Conservation (phyloP, 92 coral and sea anemone species). For the Porites cylindrica region DNA sequence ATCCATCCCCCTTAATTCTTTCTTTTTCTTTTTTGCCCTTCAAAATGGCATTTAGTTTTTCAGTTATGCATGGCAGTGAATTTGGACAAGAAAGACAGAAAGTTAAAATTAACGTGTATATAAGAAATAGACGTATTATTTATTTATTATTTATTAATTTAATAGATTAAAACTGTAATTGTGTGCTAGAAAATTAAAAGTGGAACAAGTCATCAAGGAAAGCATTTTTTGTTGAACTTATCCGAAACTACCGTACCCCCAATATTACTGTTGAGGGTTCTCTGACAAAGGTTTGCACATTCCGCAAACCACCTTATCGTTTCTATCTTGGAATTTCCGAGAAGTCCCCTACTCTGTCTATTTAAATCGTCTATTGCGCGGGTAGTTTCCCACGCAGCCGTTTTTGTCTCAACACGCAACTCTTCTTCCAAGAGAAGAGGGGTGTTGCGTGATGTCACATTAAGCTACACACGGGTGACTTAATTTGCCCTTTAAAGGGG, state of each 20-base stretch:
- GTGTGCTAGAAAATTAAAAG: conserved; percentile 7
- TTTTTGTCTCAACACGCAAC: too few relatives aligned
- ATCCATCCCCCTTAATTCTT: too few relatives aligned
- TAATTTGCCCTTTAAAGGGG: too few relatives aligned
- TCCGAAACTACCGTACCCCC: background rate
- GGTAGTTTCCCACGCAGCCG: too few relatives aligned
- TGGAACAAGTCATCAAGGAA: background rate
- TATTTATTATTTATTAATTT: conserved; percentile 49
- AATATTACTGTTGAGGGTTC: background rate
- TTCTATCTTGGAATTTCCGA: too few relatives aligned
- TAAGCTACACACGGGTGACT: too few relatives aligned
- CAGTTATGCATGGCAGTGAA: background rate
- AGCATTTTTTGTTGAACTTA: background rate
- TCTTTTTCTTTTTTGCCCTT: background rate
- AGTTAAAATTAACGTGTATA: conserved; percentile 4
- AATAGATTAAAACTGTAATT: background rate
- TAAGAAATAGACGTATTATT: conserved; percentile 29
- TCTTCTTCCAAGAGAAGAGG: too few relatives aligned
- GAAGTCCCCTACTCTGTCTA: too few relatives aligned
- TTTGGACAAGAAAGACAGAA: background rate
- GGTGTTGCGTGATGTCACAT: too few relatives aligned
- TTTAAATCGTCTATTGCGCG: too few relatives aligned
- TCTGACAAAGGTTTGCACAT: too few relatives aligned
- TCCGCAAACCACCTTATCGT: too few relatives aligned
- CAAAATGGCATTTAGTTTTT: background rate